These are phyloP conservation scores for Vimba vimba DNA, from an alignment of 2,113 vertebrate genomes.

Conservation along the genomic window DNA sequence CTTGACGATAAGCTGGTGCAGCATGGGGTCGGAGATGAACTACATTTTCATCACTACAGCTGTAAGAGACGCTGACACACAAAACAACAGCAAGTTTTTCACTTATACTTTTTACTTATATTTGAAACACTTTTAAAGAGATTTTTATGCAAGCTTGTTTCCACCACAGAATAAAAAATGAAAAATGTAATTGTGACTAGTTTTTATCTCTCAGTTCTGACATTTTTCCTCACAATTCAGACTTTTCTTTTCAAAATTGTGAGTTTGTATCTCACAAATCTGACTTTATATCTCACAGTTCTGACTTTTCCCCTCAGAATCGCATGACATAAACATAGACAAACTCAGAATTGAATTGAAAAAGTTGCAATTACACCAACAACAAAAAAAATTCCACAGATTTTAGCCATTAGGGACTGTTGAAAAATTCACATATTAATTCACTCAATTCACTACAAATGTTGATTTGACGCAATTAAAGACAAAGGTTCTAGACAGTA, in stretches of 20 bases:
- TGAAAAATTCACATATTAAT: background rate
- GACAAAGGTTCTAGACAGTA: background rate
- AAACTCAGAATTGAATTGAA: no score
- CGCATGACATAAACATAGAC: no score
- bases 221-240: background rate
- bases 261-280: no score
- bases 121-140: background rate
- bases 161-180: no score
- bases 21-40: conserved; percentile 47
- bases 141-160: background rate
- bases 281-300: background rate
- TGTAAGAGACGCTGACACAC: conserved; percentile 48
- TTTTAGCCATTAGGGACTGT: background rate
- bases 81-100: conserved; percentile 47
- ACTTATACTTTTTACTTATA: background rate
- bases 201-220: background rate
- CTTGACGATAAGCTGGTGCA: conserved; percentile 68
- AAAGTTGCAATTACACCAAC: no score
- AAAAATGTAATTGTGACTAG: background rate
- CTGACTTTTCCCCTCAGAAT: background rate
- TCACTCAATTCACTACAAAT: background rate
- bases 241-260: no score
- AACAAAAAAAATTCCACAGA: background rate
- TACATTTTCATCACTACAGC: conserved; percentile 65
- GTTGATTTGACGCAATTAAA: background rate